phyloP scores from a whole-genome alignment of 2,113 vertebrate species.

The Lanius collurio region DNA sequence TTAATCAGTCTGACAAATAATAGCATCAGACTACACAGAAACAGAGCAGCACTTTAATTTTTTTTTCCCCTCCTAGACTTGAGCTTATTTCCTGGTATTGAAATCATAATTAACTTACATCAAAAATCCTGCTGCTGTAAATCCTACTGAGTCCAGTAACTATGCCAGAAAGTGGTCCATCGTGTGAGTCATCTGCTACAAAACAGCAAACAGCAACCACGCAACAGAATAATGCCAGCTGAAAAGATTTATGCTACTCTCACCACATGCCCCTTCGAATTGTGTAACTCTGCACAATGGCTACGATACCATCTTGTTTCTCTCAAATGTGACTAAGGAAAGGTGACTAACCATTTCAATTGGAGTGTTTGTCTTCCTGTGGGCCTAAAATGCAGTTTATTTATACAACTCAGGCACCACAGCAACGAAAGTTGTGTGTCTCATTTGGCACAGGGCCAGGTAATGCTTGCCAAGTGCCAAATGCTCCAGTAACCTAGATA shows the following conservation, averaged over 20 bases:
- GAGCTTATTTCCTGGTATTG: conserved; percentile 44
- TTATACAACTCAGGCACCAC: not conserved
- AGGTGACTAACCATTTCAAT: not conserved
- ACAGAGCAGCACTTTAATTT: not conserved
- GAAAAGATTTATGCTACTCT: not conserved
- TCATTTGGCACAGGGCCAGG: not conserved
- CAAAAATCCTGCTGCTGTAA: not conserved
- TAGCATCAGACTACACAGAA: not conserved
- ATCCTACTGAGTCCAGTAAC: not conserved
- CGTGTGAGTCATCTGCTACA: not conserved
- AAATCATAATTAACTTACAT: conserved; percentile 28
- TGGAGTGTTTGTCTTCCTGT: not conserved
- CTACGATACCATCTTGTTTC: not conserved
- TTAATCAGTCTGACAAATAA: not conserved
- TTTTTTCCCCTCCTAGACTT: not conserved
- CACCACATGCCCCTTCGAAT: not conserved
- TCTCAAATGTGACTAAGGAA: not conserved
- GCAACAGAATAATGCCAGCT: not conserved
- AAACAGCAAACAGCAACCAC: not conserved
- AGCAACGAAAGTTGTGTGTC: not conserved
- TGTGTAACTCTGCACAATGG: not conserved
- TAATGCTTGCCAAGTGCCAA: not conserved
- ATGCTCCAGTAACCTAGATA: conserved; percentile 27
- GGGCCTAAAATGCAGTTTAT: not conserved
- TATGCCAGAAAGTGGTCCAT: not conserved